Conservation (phyloP, 2,888 invertebrate species). For the Mongoloraphidia duomilia region DNA sequence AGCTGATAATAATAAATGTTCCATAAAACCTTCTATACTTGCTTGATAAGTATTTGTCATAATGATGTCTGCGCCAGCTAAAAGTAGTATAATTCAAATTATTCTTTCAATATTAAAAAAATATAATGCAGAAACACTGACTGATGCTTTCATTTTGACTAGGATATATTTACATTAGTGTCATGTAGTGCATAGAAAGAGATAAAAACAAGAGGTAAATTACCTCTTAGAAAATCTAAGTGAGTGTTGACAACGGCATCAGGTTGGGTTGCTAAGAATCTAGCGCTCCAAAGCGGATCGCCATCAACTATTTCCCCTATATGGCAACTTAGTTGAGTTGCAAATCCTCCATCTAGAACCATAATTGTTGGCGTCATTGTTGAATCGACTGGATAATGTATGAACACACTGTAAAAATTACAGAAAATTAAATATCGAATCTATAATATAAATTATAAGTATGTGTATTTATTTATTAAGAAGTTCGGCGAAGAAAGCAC, state of each 20-base stretch:
- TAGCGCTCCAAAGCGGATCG: slow-evolving; percentile 81
- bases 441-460: too few relatives aligned
- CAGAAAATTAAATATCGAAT: too few relatives aligned
- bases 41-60: slow-evolving; percentile 87
- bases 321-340: slow-evolving; percentile 63
- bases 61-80: slow-evolving; percentile 77
- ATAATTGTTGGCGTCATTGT: slow-evolving; percentile 21
- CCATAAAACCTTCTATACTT: slow-evolving; percentile 57
- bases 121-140: too few relatives aligned
- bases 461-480: too few relatives aligned
- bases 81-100: too few relatives aligned
- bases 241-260: slow-evolving; percentile 68
- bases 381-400: too few relatives aligned
- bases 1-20: slow-evolving; percentile 53
- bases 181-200: neutral
- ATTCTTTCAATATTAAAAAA: too few relatives aligned
- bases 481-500: too few relatives aligned
- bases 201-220: neutral
- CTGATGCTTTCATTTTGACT: too few relatives aligned
- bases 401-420: too few relatives aligned
- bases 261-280: slow-evolving; percentile 65
- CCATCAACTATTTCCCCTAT: slow-evolving; percentile 63
- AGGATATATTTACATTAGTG: too few relatives aligned
- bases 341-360: slow-evolving; percentile 62
- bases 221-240: slow-evolving; percentile 65